These are phyloP conservation scores for Sylvia atricapilla DNA, from an alignment of 2,113 vertebrate genomes.

Conservation along the genomic window DNA sequence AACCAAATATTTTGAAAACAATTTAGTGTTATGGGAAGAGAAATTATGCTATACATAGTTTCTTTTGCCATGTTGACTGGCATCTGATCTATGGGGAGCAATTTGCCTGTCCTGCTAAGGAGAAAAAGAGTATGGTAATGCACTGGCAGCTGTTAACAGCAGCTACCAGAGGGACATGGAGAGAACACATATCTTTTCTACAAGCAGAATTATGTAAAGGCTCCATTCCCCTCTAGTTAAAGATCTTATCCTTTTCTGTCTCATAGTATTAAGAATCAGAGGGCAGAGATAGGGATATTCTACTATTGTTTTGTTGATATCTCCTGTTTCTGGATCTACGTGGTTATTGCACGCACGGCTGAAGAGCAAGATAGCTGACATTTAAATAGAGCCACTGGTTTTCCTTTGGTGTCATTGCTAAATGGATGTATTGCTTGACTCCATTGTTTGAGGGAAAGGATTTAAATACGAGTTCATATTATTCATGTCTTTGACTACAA, in stretches of 20 bases:
- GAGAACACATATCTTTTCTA: conserved; percentile 20
- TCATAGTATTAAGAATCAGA: neutral
- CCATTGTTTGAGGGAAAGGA: neutral
- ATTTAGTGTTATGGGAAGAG: neutral
- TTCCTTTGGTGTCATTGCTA: conserved; percentile 14
- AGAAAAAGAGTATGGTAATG: conserved; percentile 42
- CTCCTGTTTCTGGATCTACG: neutral
- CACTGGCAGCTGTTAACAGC: conserved; percentile 54
- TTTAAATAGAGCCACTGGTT: neutral
- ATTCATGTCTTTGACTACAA: neutral
- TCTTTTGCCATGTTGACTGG: conserved; percentile 52
- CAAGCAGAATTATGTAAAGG: neutral
- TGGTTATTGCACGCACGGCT: neutral
- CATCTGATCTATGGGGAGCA: conserved; percentile 52
- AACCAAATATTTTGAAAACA: neutral
- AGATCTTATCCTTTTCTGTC: neutral
- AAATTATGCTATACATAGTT: neutral
- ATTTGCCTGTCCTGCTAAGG: conserved; percentile 57
- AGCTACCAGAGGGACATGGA: conserved; percentile 3
- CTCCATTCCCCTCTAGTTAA: neutral
- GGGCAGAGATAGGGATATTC: neutral
- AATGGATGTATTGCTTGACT: neutral
- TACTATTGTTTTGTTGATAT: neutral
- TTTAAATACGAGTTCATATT: conserved; percentile 26
- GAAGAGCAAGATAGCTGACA: neutral